Evolutionary conservation across 2,797 vertebrate species (phyloP).

Genomic region (Phaenicophaeus curvirostris): DNA sequence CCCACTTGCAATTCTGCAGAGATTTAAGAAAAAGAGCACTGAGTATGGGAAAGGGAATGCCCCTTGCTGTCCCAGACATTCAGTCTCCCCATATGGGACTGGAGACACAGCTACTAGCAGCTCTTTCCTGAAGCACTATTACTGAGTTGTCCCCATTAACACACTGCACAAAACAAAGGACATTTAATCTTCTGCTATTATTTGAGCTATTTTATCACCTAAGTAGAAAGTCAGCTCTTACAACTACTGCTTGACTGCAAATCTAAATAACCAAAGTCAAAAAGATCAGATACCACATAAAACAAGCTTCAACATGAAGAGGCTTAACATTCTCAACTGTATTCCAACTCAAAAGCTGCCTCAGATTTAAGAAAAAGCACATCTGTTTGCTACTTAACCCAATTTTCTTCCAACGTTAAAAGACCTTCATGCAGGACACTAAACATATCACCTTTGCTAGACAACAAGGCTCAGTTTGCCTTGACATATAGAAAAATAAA

Average conservation of each 20-base stretch:
- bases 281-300: background rate
- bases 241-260: background rate
- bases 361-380: background rate
- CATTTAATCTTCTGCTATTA: background rate
- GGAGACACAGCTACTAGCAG: background rate
- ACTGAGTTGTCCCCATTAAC: background rate
- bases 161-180: background rate
- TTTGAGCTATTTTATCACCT: background rate
- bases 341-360: background rate
- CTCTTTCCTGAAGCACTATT: background rate
- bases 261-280: background rate
- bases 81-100: rapidly evolving
- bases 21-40: rapidly evolving
- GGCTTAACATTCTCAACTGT: background rate
- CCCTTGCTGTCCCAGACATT: background rate
- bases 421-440: background rate
- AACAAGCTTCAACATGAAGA: background rate
- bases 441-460: background rate
- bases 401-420: background rate
- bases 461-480: background rate
- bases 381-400: background rate
- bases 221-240: background rate
- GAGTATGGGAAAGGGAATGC: background rate
- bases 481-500: background rate
- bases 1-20: background rate